Evolutionary conservation across 2,888 invertebrate genomes (phyloP).

Genomic region (Coremacera marginata): DNA sequence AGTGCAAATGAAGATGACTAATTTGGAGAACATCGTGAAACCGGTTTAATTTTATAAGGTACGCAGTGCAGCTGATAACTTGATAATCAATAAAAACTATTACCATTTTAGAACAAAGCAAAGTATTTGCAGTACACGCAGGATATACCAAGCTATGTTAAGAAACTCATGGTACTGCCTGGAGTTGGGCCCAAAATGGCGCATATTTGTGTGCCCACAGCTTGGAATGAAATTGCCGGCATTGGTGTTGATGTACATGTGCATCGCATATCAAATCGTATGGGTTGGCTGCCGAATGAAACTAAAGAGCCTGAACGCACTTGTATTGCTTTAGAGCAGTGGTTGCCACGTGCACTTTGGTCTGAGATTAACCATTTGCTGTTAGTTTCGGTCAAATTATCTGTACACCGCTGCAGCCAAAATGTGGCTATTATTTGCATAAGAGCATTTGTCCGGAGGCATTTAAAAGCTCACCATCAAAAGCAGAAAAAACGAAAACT

Average conservation of each 20-base stretch:
- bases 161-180: slow-evolving; percentile 87
- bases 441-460: no score
- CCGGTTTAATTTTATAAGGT: slow-evolving; percentile 98
- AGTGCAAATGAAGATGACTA: slow-evolving; percentile 76
- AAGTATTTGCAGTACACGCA: slow-evolving; percentile 88
- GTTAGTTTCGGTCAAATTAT: slow-evolving; percentile 99
- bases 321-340: slow-evolving; percentile 83
- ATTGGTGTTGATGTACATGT: slow-evolving; percentile 99
- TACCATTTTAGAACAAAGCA: slow-evolving; percentile 82
- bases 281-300: slow-evolving; percentile 84
- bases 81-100: background rate
- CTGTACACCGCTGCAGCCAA: no score
- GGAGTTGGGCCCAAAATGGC: slow-evolving; percentile 99
- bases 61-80: slow-evolving; percentile 38
- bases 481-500: no score
- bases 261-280: slow-evolving; percentile 91
- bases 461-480: no score
- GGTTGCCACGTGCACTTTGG: slow-evolving; percentile 91
- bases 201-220: slow-evolving; percentile 93
- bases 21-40: slow-evolving; percentile 85
- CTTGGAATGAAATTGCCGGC: slow-evolving; percentile 89
- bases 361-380: slow-evolving; percentile 88
- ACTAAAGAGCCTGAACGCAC: slow-evolving; percentile 92
- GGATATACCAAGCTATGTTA: slow-evolving; percentile 89
- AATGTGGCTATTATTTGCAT: no score